Evolutionary conservation across 2,113 vertebrate genomes (phyloP).

Genomic region (Melanostigma gelatinosum): DNA sequence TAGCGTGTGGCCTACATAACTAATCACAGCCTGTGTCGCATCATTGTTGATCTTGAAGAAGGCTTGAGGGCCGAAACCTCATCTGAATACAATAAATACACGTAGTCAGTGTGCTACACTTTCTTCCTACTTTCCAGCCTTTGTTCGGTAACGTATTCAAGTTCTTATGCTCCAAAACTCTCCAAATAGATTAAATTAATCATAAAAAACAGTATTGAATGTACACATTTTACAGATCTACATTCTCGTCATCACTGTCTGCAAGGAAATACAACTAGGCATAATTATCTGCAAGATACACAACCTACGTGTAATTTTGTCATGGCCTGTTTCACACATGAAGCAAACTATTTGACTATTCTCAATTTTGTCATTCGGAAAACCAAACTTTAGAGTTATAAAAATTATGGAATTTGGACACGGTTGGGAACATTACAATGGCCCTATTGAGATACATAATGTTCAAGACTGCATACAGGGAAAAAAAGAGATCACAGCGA

Average conservation of each 20-base stretch:
- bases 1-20: neutral
- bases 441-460: slow-evolving; percentile 8
- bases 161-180: neutral
- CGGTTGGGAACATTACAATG: slow-evolving; percentile 30
- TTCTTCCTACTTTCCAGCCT: too few species aligned
- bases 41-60: neutral
- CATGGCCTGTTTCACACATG: too few species aligned
- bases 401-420: slow-evolving; percentile 3
- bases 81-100: too few species aligned
- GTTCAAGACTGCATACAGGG: slow-evolving; percentile 6
- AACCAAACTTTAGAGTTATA: neutral
- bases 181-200: neutral
- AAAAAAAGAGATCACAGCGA: slow-evolving; percentile 5
- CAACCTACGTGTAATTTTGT: neutral
- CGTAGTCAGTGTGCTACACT: too few species aligned
- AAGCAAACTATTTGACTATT: too few species aligned
- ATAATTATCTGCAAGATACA: neutral
- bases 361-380: too few species aligned
- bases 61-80: neutral
- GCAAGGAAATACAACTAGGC: neutral
- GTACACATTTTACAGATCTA: neutral
- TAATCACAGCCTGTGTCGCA: too few species aligned
- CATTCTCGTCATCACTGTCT: neutral
- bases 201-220: neutral
- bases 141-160: neutral